Conservation (phyloP, 2,113 vertebrate genomes). For the Dendropsophus ebraccatus region DNA sequence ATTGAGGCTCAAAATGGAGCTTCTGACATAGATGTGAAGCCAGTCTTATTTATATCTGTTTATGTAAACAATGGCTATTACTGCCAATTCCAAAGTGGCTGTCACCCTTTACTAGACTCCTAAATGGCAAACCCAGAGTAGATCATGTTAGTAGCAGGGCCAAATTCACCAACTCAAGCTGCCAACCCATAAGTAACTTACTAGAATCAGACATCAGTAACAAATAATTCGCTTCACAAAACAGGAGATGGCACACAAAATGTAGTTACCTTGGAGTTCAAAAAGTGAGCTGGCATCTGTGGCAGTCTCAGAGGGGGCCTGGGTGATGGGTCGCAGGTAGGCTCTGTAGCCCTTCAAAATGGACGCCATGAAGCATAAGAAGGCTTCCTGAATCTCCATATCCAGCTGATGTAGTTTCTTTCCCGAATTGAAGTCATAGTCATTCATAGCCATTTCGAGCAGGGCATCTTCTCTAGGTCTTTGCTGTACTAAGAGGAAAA, state of each 20-base stretch:
- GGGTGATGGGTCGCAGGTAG: slow-evolving; percentile 92
- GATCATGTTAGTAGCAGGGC: too few species aligned
- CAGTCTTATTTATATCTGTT: too few species aligned
- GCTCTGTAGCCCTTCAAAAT: slow-evolving; percentile 96
- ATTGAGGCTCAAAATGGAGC: too few species aligned
- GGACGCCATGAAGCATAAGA: slow-evolving; percentile 96
- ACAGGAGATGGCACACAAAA: not conserved
- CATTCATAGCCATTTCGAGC: slow-evolving; percentile 86
- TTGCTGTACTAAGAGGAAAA: slow-evolving; percentile 82
- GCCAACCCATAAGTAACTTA: not conserved
- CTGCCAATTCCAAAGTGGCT: too few species aligned
- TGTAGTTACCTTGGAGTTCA: slow-evolving; percentile 86
- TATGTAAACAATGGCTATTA: not conserved
- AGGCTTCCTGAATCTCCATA: slow-evolving; percentile 96
- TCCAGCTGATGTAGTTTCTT: slow-evolving; percentile 91
- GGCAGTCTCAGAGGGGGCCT: slow-evolving; percentile 96
- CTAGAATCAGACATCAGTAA: not conserved
- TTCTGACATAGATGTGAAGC: too few species aligned
- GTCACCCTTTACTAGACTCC: too few species aligned
- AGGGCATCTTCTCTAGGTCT: slow-evolving; percentile 88
- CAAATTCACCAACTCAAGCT: too few species aligned
- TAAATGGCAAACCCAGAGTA: too few species aligned
- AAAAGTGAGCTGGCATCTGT: slow-evolving; percentile 96
- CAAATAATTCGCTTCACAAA: not conserved
- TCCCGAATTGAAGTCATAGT: slow-evolving; percentile 86